Evolutionary conservation across 2,113 vertebrate species (phyloP).

Genomic region (Apus apus): DNA sequence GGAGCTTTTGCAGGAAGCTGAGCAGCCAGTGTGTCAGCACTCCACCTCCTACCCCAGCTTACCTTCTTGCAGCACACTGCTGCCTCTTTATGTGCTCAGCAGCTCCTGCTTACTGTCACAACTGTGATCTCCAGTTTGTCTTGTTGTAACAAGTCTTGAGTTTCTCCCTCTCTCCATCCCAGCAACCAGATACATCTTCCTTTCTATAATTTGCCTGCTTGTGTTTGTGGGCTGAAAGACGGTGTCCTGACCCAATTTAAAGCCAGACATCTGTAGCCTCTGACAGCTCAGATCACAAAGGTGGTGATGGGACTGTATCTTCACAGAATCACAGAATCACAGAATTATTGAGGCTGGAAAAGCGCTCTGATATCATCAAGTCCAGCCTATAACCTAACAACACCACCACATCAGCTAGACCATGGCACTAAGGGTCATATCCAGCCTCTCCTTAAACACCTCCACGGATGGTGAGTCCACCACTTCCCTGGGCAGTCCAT

Average conservation of each 20-base stretch:
- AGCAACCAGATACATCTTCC: background rate
- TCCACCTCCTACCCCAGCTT: background rate
- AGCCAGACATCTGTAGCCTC: background rate
- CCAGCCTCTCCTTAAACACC: too few species aligned
- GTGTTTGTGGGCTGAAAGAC: background rate
- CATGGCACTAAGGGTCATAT: too few species aligned
- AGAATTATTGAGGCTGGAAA: too few species aligned
- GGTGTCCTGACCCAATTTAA: background rate
- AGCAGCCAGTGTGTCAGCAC: background rate
- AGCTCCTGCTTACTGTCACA: background rate
- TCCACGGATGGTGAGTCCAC: too few species aligned
- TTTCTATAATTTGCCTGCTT: background rate
- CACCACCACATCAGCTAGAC: too few species aligned
- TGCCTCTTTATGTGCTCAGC: background rate
- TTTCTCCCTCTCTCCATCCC: background rate
- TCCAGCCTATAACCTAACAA: too few species aligned
- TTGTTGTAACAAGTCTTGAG: background rate
- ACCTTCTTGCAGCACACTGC: background rate
- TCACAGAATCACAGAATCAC: too few species aligned
- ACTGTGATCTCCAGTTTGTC: background rate
- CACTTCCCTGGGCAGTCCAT: too few species aligned
- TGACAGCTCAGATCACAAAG: background rate
- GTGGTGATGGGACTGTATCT: background rate
- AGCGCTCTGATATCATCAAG: too few species aligned
- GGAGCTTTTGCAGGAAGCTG: background rate